These are phyloP conservation scores for Scolopax bukidnonensis DNA, from an alignment of 2,797 vertebrate species.

Conservation along the genomic window DNA sequence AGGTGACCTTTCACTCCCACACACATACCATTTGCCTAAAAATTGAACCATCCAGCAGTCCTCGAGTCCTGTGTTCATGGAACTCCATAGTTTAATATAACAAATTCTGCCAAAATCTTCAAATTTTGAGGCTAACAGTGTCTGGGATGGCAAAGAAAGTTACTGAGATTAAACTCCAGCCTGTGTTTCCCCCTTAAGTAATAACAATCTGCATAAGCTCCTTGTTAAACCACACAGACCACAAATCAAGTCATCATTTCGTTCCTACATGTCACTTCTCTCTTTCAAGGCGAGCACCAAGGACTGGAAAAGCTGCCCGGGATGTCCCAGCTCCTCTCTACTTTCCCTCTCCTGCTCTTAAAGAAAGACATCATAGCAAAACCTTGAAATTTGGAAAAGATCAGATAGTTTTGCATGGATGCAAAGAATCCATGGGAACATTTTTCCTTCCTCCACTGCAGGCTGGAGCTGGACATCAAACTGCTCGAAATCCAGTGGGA, in stretches of 20 bases:
- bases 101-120: neutral
- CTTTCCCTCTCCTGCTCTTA: neutral
- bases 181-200: neutral
- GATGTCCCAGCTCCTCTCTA: neutral
- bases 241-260: neutral
- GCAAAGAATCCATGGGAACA: neutral
- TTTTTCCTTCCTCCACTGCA: neutral
- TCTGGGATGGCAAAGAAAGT: neutral
- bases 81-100: neutral
- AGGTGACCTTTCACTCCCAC: constrained; percentile 62
- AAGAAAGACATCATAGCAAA: neutral
- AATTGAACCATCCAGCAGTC: neutral
- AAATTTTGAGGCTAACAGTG: neutral
- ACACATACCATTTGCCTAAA: neutral
- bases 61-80: neutral
- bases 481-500: neutral
- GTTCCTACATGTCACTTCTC: neutral
- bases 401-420: neutral
- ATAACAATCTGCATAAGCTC: neutral
- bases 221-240: neutral
- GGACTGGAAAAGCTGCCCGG: rapidly evolving
- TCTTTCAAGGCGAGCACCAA: neutral
- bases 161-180: neutral
- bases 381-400: neutral
- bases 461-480: neutral